Conservation (phyloP, 2,797 vertebrate genomes). For the Limnodromus scolopaceus region DNA sequence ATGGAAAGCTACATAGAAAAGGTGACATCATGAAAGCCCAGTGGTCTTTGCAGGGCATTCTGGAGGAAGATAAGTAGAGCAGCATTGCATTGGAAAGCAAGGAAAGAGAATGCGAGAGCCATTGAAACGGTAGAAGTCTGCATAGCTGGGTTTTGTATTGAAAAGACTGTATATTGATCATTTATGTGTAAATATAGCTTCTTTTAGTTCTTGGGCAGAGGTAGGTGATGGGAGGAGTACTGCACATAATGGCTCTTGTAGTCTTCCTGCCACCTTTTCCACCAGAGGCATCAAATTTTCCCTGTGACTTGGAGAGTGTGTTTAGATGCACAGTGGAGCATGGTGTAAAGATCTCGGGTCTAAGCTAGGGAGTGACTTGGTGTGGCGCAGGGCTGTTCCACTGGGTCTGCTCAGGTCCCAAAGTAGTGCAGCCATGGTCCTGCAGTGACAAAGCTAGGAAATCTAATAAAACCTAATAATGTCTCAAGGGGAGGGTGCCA, state of each 20-base stretch:
- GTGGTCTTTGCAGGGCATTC: neutral
- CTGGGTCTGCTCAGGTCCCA: neutral
- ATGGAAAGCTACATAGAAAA: neutral
- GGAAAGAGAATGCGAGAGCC: neutral
- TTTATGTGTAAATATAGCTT: neutral
- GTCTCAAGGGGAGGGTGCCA: neutral
- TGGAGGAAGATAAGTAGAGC: neutral
- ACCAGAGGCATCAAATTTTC: neutral
- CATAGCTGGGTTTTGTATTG: neutral
- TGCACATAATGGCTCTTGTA: neutral
- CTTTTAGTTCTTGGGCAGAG: neutral
- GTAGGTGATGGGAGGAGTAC: neutral
- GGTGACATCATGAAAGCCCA: neutral
- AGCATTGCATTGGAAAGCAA: neutral
- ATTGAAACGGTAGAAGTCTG: neutral
- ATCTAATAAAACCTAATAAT: neutral
- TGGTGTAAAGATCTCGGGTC: neutral
- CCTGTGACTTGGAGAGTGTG: fast-evolving
- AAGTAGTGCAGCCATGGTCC: neutral
- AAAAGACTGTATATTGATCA: neutral
- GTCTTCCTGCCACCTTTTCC: neutral
- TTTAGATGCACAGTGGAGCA: neutral
- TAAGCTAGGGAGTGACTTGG: neutral
- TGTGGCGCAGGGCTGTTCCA: neutral
- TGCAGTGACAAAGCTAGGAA: neutral